Conservation (phyloP, 2,888 invertebrate genomes). For the Latheticus oryzae region DNA sequence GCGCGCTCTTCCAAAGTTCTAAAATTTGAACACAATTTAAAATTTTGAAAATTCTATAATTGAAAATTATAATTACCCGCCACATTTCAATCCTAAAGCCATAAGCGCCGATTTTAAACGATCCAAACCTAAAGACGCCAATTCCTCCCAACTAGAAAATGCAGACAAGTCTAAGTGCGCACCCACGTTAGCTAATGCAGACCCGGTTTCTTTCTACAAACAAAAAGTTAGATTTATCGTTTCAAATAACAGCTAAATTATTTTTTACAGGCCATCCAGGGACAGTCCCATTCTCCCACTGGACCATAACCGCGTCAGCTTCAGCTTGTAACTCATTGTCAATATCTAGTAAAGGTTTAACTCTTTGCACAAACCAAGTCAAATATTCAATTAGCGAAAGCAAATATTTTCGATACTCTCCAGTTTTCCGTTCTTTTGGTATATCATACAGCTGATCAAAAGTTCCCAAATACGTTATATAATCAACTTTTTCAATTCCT, state of each 20-base stretch:
- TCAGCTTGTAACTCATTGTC: conserved; percentile 82
- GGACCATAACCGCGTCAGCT: conserved; percentile 82
- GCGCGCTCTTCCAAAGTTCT: conserved; percentile 96
- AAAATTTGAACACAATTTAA: too few relatives aligned
- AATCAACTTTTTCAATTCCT: conserved; percentile 96
- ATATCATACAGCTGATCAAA: conserved; percentile 98
- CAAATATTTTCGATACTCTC: conserved; percentile 88
- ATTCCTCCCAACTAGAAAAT: conserved; percentile 96
- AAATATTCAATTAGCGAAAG: conserved; percentile 87
- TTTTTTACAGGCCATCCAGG: conserved; percentile 71
- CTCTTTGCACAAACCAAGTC: conserved; percentile 82
- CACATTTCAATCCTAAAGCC: conserved; percentile 97
- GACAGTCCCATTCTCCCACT: conserved; percentile 91
- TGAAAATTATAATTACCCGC: conserved; percentile 73
- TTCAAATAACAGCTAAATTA: too few relatives aligned
- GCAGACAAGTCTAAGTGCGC: conserved; percentile 98
- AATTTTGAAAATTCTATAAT: conserved; percentile 1
- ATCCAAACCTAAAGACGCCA: conserved; percentile 96
- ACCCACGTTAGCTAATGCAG: conserved; percentile 92
- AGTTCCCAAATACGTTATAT: conserved; percentile 91
- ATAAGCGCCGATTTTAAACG: conserved; percentile 96
- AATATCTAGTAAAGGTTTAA: conserved; percentile 88
- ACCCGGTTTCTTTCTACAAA: conserved; percentile 88
- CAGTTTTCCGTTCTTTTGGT: conserved; percentile 89
- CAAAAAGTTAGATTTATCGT: conserved; percentile 16